Conservation (phyloP, 2,113 vertebrate genomes). For the Vicugna pacos region DNA sequence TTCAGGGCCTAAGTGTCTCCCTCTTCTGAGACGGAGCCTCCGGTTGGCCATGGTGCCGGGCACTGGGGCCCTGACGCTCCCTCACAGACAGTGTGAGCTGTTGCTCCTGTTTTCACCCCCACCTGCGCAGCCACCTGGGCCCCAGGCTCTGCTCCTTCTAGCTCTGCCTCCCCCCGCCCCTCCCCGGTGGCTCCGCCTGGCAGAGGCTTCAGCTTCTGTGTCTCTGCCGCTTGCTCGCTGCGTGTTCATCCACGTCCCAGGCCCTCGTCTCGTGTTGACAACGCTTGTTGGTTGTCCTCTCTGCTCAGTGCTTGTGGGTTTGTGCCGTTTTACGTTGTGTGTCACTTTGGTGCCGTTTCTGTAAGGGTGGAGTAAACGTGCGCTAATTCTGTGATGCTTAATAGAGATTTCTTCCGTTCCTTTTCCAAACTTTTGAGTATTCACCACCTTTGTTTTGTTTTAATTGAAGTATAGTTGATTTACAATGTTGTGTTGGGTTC, state of each 20-base stretch:
- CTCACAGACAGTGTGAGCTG: not conserved
- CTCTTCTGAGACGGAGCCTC: not conserved
- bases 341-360: not conserved
- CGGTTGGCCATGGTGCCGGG: not conserved
- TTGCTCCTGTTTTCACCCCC: not conserved
- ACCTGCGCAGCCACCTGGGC: accelerated
- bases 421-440: not conserved
- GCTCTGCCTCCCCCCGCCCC: not conserved
- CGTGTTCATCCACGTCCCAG: not conserved
- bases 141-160: not conserved
- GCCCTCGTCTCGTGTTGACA: too few relatives aligned
- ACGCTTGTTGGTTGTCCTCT: not conserved
- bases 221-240: not conserved
- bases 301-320: not conserved
- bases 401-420: not conserved
- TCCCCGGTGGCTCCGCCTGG: not conserved
- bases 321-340: not conserved
- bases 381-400: not conserved
- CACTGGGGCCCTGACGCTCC: not conserved
- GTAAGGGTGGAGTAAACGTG: too few relatives aligned
- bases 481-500: too few relatives aligned
- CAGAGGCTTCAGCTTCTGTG: accelerated
- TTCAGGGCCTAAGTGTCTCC: not conserved
- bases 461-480: not conserved
- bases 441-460: not conserved